Percentiles rank a stretch among this genome's conserved stretches.
Evolutionary conservation across 2,888 invertebrate species (phyloP).

Genomic region (Heliothis peltigera): DNA sequence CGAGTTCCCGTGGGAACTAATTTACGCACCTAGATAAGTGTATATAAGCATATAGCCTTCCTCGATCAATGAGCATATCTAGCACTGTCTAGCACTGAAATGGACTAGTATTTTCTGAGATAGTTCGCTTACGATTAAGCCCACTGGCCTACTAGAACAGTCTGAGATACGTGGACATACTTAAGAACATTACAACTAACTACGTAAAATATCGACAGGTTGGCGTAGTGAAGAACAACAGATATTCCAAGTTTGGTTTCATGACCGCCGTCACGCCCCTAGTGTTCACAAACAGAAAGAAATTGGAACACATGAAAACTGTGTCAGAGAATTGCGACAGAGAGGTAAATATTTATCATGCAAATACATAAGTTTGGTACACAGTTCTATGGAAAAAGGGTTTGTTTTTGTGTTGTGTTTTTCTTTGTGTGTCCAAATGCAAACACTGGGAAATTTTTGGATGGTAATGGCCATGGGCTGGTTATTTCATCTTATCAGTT

Average conservation of each 20-base stretch:
- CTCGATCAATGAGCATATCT: too few relatives aligned
- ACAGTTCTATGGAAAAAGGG: constrained; percentile 17
- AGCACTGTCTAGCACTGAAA: too few relatives aligned
- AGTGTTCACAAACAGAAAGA: constrained; percentile 82
- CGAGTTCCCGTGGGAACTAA: too few relatives aligned
- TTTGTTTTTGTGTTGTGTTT: constrained; percentile 23
- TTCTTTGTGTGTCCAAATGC: neutral
- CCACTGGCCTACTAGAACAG: too few relatives aligned
- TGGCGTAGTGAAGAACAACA: constrained; percentile 79
- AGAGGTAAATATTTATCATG: constrained; percentile 74
- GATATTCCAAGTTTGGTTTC: constrained; percentile 84
- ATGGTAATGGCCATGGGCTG: neutral
- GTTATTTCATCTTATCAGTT: too few relatives aligned
- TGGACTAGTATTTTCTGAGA: too few relatives aligned
- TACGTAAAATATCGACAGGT: constrained; percentile 73
- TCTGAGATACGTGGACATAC: too few relatives aligned
- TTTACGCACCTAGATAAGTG: too few relatives aligned
- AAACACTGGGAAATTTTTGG: neutral
- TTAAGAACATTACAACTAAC: too few relatives aligned
- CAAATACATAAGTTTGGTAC: constrained; percentile 29
- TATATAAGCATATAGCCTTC: too few relatives aligned
- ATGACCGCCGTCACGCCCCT: constrained; percentile 81
- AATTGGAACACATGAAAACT: constrained; percentile 83
- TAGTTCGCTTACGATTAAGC: too few relatives aligned
- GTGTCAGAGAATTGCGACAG: constrained; percentile 85